These are phyloP conservation scores for Nebria ingens DNA, from an alignment of 1,140 invertebrate genomes.

Conservation along the genomic window DNA sequence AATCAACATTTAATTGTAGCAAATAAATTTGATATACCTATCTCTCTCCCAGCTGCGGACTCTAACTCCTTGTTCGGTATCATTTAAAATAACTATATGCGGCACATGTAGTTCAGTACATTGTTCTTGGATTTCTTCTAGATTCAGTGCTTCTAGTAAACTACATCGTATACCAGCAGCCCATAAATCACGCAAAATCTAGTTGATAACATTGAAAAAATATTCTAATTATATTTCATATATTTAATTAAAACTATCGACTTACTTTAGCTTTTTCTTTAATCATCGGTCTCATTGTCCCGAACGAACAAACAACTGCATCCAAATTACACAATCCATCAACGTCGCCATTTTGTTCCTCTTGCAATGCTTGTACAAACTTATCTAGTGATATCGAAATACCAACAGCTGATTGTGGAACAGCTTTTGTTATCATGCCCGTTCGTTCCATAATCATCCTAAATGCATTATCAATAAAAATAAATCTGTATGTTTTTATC, in stretches of 20 bases:
- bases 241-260: not conserved
- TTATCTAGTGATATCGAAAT: constrained; percentile 65
- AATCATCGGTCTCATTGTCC: constrained; percentile 38
- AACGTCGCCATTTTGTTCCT: constrained; percentile 34
- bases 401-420: constrained; percentile 54
- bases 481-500: not conserved
- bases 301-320: constrained; percentile 54
- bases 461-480: constrained; percentile 18
- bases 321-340: constrained; percentile 40
- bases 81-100: constrained; percentile 57
- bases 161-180: constrained; percentile 34
- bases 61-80: constrained; percentile 47
- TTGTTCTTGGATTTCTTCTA: constrained; percentile 58
- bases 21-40: constrained; percentile 26
- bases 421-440: constrained; percentile 31
- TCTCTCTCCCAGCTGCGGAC: constrained; percentile 50
- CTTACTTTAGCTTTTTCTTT: constrained; percentile 51
- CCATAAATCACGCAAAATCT: constrained; percentile 37
- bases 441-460: constrained; percentile 33
- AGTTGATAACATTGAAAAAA: constrained; percentile 11
- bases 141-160: constrained; percentile 35
- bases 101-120: constrained; percentile 50
- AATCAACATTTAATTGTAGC: constrained; percentile 11
- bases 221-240: not conserved
- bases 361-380: constrained; percentile 45